Conservation (phyloP, 2,888 invertebrate species). For the Serrognathus titanus region DNA sequence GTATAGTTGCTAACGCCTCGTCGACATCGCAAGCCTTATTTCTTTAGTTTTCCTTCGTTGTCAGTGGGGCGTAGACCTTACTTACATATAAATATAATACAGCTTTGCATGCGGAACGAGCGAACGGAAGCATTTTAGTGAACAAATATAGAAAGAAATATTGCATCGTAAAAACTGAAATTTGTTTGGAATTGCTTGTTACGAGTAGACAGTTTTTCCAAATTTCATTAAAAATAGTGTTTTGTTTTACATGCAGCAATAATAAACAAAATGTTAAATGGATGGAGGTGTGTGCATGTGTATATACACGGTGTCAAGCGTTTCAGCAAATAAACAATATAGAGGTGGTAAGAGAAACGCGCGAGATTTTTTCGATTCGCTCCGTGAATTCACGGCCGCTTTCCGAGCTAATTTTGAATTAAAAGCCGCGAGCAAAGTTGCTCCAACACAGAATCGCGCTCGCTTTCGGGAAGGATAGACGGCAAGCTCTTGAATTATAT, state of each 20-base stretch:
- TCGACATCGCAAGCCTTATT: slow-evolving; percentile 7
- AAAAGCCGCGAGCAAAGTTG: slow-evolving; percentile 32
- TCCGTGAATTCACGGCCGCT: slow-evolving; percentile 26
- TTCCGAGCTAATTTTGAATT: slow-evolving; percentile 35
- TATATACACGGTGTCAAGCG: neutral
- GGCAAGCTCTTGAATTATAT: slow-evolving; percentile 14
- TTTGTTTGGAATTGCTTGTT: neutral
- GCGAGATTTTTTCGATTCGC: slow-evolving; percentile 9
- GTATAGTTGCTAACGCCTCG: slow-evolving; percentile 9
- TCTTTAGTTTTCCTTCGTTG: slow-evolving; percentile 15
- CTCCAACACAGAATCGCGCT: slow-evolving; percentile 31
- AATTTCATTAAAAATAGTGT: too few species aligned
- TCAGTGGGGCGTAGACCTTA: slow-evolving; percentile 16
- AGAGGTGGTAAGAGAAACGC: neutral
- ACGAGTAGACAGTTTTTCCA: too few species aligned
- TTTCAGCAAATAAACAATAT: neutral
- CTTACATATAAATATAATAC: slow-evolving; percentile 10
- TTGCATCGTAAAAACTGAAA: neutral
- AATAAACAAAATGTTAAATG: too few species aligned
- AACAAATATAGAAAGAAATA: slow-evolving; percentile 12
- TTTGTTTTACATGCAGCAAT: too few species aligned
- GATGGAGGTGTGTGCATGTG: too few species aligned
- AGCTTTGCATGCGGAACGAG: slow-evolving; percentile 10
- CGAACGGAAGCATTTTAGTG: slow-evolving; percentile 12
- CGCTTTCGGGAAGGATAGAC: slow-evolving; percentile 22